Conservation (phyloP, 2,888 invertebrate species). For the Tineola bisselliella region DNA sequence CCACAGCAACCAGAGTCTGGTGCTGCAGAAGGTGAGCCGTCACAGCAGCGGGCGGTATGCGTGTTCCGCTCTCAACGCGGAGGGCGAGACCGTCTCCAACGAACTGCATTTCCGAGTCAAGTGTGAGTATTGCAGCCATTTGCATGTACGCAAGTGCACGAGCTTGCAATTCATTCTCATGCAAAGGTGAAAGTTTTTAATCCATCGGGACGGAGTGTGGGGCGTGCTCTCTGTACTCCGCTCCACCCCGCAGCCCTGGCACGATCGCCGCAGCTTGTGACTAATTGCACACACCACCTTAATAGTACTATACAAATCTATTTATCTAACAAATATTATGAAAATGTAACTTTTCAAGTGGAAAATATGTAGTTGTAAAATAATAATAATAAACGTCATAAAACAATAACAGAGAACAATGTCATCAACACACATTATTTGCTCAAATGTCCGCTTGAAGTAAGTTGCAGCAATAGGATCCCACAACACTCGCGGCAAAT, state of each 20-base stretch:
- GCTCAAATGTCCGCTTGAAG: not conserved
- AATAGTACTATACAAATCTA: no score
- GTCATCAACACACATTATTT: not conserved
- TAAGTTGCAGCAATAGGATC: no score
- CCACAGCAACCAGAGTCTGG: conserved; percentile 91
- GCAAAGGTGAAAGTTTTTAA: not conserved
- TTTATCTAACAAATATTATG: no score
- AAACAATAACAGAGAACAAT: no score
- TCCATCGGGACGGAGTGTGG: not conserved
- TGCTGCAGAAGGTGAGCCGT: conserved; percentile 88
- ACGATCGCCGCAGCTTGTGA: no score
- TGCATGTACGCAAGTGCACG: no score
- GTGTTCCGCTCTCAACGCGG: conserved; percentile 87
- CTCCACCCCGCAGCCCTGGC: no score
- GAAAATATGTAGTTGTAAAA: no score
- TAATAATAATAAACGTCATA: no score
- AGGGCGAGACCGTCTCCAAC: conserved; percentile 89
- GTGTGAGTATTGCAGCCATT: conserved; percentile 82
- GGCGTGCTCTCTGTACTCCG: not conserved
- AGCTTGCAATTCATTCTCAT: not conserved
- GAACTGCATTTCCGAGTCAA: conserved; percentile 85
- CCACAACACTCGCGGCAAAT: conserved; percentile 23
- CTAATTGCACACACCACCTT: no score
- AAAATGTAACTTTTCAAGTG: no score
- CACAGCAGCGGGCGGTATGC: conserved; percentile 88